Evolutionary conservation across 2,797 vertebrate species (phyloP).

Genomic region (Anomalospiza imberbis): DNA sequence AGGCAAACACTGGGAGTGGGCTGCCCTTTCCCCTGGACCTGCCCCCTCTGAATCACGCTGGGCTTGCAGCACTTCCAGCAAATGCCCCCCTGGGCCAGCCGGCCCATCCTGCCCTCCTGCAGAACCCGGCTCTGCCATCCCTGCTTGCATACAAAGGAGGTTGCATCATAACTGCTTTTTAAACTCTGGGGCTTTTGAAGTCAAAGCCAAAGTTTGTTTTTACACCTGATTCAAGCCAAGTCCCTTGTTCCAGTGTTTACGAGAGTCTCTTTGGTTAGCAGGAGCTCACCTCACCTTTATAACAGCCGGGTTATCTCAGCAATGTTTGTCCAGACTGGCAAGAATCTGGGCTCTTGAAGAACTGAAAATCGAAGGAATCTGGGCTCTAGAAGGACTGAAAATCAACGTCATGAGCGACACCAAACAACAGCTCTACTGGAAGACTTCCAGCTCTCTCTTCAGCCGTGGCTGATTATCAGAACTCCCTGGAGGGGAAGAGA

Average conservation of each 20-base stretch:
- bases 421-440: background rate
- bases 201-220: conserved; percentile 55
- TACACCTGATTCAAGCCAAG: conserved; percentile 14
- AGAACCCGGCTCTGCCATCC: background rate
- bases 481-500: background rate
- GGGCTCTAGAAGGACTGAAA: background rate
- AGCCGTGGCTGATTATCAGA: background rate
- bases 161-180: conserved; percentile 62
- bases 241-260: conserved; percentile 44
- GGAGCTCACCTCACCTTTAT: conserved; percentile 16
- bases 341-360: background rate
- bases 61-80: background rate
- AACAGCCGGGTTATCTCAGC: background rate
- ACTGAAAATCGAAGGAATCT: background rate
- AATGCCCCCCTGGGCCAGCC: background rate
- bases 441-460: background rate
- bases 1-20: fast-evolving
- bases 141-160: background rate
- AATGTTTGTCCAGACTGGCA: background rate
- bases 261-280: background rate
- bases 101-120: background rate
- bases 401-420: background rate
- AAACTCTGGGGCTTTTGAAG: conserved; percentile 29
- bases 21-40: background rate
- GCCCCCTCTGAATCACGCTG: fast-evolving